A percentile compares a stretch with the other conserved stretches of the same genome.
These are phyloP conservation scores for Papilio polytes DNA, from an alignment of 1,140 invertebrate species.

Conservation along the genomic window DNA sequence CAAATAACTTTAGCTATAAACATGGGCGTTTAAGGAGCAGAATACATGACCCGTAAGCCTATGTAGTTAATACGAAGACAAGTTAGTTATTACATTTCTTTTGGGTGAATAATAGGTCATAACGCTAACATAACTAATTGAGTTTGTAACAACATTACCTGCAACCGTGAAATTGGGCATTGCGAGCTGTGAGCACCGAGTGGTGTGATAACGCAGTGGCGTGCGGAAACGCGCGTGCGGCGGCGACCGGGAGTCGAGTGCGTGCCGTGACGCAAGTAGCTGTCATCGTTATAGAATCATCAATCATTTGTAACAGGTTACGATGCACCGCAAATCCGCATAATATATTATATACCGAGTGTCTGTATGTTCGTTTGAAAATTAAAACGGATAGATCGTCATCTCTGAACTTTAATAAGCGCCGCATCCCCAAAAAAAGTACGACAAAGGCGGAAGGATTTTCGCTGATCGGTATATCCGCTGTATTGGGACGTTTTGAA, in stretches of 20 bases:
- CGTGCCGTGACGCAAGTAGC: not conserved
- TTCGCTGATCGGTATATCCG: too few relatives aligned
- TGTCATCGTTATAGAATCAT: not conserved
- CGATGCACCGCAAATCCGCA: not conserved
- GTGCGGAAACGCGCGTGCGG: not conserved
- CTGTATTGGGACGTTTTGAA: too few relatives aligned
- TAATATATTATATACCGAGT: not conserved
- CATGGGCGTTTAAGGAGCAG: too few relatives aligned
- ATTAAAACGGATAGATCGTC: not conserved
- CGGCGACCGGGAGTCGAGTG: not conserved
- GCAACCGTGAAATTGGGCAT: slow-evolving; percentile 13
- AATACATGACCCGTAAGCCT: too few relatives aligned
- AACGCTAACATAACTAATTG: slow-evolving; percentile 1
- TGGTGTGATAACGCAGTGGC: not conserved
- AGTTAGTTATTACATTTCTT: not conserved
- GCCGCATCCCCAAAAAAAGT: too few relatives aligned
- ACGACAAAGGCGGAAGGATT: too few relatives aligned
- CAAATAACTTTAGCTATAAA: too few relatives aligned
- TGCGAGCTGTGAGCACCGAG: not conserved
- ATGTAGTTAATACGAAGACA: not conserved
- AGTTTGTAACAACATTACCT: not conserved
- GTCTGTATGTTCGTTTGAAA: not conserved
- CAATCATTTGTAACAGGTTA: not conserved
- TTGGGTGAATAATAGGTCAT: not conserved
- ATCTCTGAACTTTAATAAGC: too few relatives aligned